A percentile compares a stretch with the other conserved stretches of the same genome.
Conservation (phyloP, 1,140 invertebrate species). For the Bombus superbus region DNA sequence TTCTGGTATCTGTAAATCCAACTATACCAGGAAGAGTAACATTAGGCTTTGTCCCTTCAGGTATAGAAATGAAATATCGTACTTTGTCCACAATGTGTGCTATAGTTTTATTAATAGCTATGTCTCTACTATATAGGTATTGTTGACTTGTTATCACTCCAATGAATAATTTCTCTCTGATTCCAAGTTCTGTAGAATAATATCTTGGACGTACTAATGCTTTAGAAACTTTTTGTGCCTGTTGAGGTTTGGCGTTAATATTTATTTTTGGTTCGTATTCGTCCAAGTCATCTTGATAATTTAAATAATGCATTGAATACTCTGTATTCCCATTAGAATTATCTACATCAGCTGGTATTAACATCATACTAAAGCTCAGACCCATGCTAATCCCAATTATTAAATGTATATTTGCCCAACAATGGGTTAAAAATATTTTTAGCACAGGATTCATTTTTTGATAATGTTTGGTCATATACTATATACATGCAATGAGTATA, state of each 20-base stretch:
- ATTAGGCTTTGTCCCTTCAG: slow-evolving; percentile 86
- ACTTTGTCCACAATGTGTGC: slow-evolving; percentile 91
- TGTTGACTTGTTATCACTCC: slow-evolving; percentile 90
- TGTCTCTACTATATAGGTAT: slow-evolving; percentile 87
- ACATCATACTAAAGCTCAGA: slow-evolving; percentile 78
- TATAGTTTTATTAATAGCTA: slow-evolving; percentile 92
- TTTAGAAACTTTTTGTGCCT: slow-evolving; percentile 82
- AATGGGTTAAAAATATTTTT: slow-evolving; percentile 74
- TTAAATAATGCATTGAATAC: slow-evolving; percentile 57
- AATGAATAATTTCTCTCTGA: slow-evolving; percentile 94
- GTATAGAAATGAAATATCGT: slow-evolving; percentile 89
- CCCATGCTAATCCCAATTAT: slow-evolving; percentile 78
- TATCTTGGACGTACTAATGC: slow-evolving; percentile 91
- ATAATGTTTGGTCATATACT: not conserved
- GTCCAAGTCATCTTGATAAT: slow-evolving; percentile 73
- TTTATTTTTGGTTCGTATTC: slow-evolving; percentile 85
- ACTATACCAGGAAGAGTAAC: slow-evolving; percentile 90
- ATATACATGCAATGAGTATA: not conserved
- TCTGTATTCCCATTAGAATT: slow-evolving; percentile 64
- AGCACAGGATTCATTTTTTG: slow-evolving; percentile 72
- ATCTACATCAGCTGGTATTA: slow-evolving; percentile 69
- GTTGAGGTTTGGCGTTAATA: slow-evolving; percentile 82
- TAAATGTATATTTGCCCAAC: slow-evolving; percentile 78
- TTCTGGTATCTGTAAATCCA: slow-evolving; percentile 90
- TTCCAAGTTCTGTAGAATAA: slow-evolving; percentile 96